Percentiles rank a stretch among this genome's conserved stretches.
Conservation (phyloP, 2,888 invertebrate species). For the Hydriomena furcata region DNA sequence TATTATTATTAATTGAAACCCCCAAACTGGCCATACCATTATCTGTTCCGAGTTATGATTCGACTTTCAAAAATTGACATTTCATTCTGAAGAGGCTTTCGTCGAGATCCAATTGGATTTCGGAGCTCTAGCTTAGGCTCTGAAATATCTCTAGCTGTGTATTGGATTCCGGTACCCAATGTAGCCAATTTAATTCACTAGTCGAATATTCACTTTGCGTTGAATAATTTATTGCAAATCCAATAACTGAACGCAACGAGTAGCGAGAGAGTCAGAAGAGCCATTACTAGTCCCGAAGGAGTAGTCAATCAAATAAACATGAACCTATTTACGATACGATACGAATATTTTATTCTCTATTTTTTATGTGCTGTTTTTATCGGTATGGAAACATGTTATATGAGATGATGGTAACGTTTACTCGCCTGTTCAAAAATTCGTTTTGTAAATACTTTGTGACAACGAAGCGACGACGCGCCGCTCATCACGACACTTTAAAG, state of each 20-base stretch:
- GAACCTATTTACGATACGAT: background rate
- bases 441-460: conserved; percentile 3
- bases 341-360: background rate
- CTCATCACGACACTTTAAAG: conserved; percentile 6
- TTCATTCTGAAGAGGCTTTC: conserved; percentile 1
- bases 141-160: conserved; percentile 1
- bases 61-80: background rate
- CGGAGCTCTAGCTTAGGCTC: no score
- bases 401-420: conserved; percentile 6
- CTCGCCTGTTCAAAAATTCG: conserved; percentile 8
- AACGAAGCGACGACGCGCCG: background rate
- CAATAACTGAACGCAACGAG: conserved; percentile 12
- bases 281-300: conserved; percentile 10
- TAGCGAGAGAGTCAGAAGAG: conserved; percentile 4
- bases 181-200: conserved; percentile 4
- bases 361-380: background rate
- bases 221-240: conserved; percentile 11
- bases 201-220: conserved; percentile 17
- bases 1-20: no score
- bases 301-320: conserved; percentile 9
- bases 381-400: background rate
- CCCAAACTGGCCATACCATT: background rate
- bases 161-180: background rate
- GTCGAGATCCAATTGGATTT: conserved; percentile 7
- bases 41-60: background rate